Percentiles rank a stretch among this genome's conserved stretches.
These are phyloP conservation scores for Melanchra persicariae DNA, from an alignment of 2,888 invertebrate genomes.

Conservation along the genomic window DNA sequence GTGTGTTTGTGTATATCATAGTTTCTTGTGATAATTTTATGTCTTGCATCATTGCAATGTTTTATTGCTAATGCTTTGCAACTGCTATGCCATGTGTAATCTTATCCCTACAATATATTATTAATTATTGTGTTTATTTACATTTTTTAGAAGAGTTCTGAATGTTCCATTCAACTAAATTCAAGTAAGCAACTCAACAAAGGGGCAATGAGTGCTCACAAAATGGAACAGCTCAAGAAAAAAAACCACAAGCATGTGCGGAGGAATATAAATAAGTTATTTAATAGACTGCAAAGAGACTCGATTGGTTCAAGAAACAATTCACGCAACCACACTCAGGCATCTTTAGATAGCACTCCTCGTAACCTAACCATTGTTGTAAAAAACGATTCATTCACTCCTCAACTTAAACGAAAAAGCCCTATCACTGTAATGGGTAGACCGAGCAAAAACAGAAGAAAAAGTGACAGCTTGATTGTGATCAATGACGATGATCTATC, in stretches of 20 bases:
- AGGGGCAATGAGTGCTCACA: slow-evolving; percentile 59
- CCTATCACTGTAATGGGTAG: background rate
- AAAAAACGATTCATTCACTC: slow-evolving; percentile 39
- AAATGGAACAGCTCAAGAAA: slow-evolving; percentile 64
- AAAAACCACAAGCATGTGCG: slow-evolving; percentile 53
- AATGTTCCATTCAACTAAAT: slow-evolving; percentile 53
- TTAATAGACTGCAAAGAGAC: slow-evolving; percentile 36
- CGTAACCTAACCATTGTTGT: slow-evolving; percentile 54
- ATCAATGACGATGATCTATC: slow-evolving; percentile 73
- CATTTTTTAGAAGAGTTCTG: slow-evolving; percentile 64
- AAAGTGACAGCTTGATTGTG: slow-evolving; percentile 59
- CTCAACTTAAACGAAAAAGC: slow-evolving; percentile 56
- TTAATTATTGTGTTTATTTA: background rate
- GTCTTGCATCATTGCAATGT: slow-evolving; percentile 11
- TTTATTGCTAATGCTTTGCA: slow-evolving; percentile 10
- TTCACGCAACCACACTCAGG: background rate
- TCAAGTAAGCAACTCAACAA: slow-evolving; percentile 62
- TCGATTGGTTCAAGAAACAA: slow-evolving; percentile 29
- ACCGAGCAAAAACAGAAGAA: slow-evolving; percentile 43
- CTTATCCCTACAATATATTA: too few species aligned
- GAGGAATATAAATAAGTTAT: slow-evolving; percentile 56
- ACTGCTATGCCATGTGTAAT: background rate
- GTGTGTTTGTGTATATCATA: background rate
- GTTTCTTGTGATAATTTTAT: background rate
- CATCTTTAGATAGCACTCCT: slow-evolving; percentile 36